Base-by-base conservation (phyloP, 2,797 vertebrate species). In the Phrynocephalus vlangalii region DNA sequence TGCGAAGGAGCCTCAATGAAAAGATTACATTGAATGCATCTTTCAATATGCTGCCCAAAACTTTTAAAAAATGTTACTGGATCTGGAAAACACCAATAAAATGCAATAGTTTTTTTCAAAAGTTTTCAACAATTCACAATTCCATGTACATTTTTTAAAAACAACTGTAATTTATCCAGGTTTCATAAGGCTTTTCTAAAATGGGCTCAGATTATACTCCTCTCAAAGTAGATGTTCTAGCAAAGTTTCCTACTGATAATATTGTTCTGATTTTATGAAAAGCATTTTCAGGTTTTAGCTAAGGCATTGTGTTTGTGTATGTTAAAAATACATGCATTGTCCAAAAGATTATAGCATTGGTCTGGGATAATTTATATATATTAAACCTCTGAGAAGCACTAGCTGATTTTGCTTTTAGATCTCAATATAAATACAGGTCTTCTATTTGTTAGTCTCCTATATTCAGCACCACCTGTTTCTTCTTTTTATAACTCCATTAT, bases 381-480 rank as follows among this genome's bases (percentile, higher is more conserved):
- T 68, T 7, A 1, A 3, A 68, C 67, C 15, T n/a, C 68, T 79
- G 78, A 79, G 72, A 91, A 91, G 76, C 1, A 82, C 0, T 6
- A 52, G 80, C 9, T 68, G 0, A 30, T 84, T 84, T 79, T 52
- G 30, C 44, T 78, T 87, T 52, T 85, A 8, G 11, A 85, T 5
- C 16, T 87, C 86, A 86, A 83, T 90, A 89, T 89, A 91, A 85
- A 78, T 84, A 84, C 20, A 88, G 44, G 5, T 38, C 24, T 71
- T 77, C 5, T 77, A 84, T 83, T 91, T 88, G 75, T 83, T 73
- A 6, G 76, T 50, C 79, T 91, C 24, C 38, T 87, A 87, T 90
- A 60, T 85, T 89, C 86, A 87, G 92, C 88, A 86, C 15, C n/a
- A 86, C 50, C 76, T 82, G 44, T 90, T 94, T 90, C 63, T 52